Evolutionary conservation across 2,888 invertebrate genomes (phyloP).

Genomic region (Steinernema carpocapsae): DNA sequence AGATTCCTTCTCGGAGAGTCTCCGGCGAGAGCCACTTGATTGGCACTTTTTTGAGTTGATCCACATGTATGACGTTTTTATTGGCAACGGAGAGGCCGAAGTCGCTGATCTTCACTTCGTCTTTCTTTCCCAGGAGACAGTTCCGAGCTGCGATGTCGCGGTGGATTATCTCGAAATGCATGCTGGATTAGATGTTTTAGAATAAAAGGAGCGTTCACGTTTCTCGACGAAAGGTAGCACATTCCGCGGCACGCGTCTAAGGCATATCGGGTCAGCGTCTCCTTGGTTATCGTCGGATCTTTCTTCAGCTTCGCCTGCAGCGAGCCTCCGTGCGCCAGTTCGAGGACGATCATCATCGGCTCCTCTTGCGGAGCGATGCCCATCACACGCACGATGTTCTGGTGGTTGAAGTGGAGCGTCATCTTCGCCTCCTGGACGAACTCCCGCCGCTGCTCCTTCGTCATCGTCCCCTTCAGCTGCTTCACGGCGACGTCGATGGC

Average conservation of each 20-base stretch:
- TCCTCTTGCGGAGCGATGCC: conserved; percentile 46
- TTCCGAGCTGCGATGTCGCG: conserved; percentile 43
- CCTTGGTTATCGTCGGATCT: neutral
- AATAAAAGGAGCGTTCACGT: neutral
- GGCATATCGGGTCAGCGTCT: neutral
- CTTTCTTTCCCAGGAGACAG: conserved; percentile 38
- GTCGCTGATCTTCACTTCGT: conserved; percentile 42
- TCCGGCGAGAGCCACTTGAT: conserved; percentile 33
- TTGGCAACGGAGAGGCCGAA: conserved; percentile 42
- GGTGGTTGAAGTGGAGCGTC: conserved; percentile 43
- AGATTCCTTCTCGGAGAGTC: conserved; percentile 38
- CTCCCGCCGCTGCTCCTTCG: conserved; percentile 44
- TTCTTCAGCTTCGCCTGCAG: conserved; percentile 34
- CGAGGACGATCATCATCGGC: conserved; percentile 45
- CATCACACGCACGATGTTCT: conserved; percentile 40
- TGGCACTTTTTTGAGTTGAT: conserved; percentile 27
- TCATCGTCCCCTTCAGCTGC: conserved; percentile 41
- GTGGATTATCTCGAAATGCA: conserved; percentile 30
- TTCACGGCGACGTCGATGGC: conserved; percentile 46
- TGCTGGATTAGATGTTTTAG: neutral
- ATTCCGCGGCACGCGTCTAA: conserved; percentile 8
- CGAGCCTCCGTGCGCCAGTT: conserved; percentile 42
- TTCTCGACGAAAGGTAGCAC: conserved; percentile 14
- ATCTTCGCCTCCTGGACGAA: conserved; percentile 45
- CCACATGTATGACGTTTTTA: neutral